These are phyloP conservation scores for Meghimatium bilineatum DNA, from an alignment of 2,888 invertebrate genomes.

Conservation along the genomic window DNA sequence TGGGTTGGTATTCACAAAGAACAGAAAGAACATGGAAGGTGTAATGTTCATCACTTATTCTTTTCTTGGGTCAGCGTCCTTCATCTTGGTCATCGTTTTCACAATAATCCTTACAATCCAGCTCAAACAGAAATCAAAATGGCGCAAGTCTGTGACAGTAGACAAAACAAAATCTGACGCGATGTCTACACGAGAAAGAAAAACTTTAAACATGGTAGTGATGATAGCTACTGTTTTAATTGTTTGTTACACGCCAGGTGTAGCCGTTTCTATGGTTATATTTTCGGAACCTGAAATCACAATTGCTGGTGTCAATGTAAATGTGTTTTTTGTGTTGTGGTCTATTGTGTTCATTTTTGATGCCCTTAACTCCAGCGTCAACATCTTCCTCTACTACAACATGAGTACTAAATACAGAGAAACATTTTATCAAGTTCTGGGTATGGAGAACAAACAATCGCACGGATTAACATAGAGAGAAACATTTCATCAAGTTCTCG, in stretches of 20 bases:
- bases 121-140: not conserved
- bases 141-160: not conserved
- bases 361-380: constrained; percentile 15
- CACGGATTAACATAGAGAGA: no score
- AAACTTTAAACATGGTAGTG: not conserved
- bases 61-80: not conserved
- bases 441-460: no score
- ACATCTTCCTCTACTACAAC: constrained; percentile 2
- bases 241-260: not conserved
- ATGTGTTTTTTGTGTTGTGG: not conserved
- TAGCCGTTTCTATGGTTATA: not conserved
- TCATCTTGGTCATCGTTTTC: not conserved
- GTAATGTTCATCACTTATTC: not conserved
- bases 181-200: not conserved
- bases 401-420: constrained; percentile 15
- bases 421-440: not conserved
- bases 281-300: constrained; percentile 1
- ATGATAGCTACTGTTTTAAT: not conserved
- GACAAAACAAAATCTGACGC: not conserved
- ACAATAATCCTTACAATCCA: not conserved
- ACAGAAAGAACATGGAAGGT: not conserved
- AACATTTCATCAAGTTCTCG: no score
- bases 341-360: not conserved
- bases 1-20: not conserved
- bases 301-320: not conserved